Percentiles rank a stretch among this genome's conserved stretches.
Conservation (phyloP, 2,797 vertebrate species). For the Chelmon rostratus region DNA sequence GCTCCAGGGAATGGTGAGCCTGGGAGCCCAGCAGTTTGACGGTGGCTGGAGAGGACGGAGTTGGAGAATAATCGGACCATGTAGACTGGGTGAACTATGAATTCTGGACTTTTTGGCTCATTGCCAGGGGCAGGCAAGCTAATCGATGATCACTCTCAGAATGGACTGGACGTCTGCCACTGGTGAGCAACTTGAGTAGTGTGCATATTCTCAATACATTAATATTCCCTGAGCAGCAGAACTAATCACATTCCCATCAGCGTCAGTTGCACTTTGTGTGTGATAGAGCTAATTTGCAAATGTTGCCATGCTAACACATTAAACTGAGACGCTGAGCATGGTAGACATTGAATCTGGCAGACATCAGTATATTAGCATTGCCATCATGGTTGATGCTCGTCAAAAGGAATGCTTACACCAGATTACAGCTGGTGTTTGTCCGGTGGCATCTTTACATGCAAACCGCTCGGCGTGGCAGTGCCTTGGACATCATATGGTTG, state of each 20-base stretch:
- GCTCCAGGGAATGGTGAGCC: too few relatives aligned
- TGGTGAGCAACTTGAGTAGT: too few relatives aligned
- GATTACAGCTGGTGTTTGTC: constrained; percentile 18
- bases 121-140: too few relatives aligned
- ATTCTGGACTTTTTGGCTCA: too few relatives aligned
- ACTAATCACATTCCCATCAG: background rate
- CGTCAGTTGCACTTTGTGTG: background rate
- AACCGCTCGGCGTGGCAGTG: constrained; percentile 15
- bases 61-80: too few relatives aligned
- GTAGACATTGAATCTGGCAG: background rate
- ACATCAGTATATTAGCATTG: constrained; percentile 1
- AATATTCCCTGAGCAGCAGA: too few relatives aligned
- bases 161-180: too few relatives aligned
- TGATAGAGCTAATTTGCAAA: background rate
- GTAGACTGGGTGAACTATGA: too few relatives aligned
- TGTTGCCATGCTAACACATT: background rate
- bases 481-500: constrained; percentile 13
- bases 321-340: background rate
- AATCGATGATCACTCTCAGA: too few relatives aligned
- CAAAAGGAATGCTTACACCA: constrained; percentile 17
- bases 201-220: too few relatives aligned
- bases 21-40: too few relatives aligned
- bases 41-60: too few relatives aligned
- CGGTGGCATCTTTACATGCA: constrained; percentile 20
- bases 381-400: constrained; percentile 4